Percentiles rank a stretch among this genome's conserved stretches.
Conservation (phyloP, 2,888 invertebrate species). For the Acronicta alni region DNA sequence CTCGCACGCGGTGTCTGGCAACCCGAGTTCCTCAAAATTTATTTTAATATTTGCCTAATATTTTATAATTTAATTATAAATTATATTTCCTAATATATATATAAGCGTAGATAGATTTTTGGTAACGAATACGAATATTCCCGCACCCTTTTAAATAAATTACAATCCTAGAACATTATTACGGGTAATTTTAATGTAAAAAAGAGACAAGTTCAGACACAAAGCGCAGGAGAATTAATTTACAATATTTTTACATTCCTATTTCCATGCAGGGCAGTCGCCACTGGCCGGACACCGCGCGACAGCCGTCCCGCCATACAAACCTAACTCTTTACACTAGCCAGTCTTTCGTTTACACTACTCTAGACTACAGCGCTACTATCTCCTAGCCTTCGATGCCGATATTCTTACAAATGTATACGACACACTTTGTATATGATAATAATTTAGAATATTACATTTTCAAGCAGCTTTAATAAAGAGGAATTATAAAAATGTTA, state of each 20-base stretch:
- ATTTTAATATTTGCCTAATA: slow-evolving; percentile 45
- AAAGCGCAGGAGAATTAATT: slow-evolving; percentile 7
- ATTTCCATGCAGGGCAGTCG: background rate
- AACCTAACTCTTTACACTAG: slow-evolving; percentile 80
- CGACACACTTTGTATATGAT: slow-evolving; percentile 3
- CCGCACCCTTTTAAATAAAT: slow-evolving; percentile 36
- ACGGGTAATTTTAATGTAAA: slow-evolving; percentile 22
- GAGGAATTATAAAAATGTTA: no score
- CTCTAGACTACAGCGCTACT: slow-evolving; percentile 70
- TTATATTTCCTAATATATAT: slow-evolving; percentile 52
- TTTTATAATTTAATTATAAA: slow-evolving; percentile 29
- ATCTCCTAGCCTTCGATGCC: slow-evolving; percentile 47
- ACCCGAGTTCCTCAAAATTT: slow-evolving; percentile 21
- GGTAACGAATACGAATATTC: slow-evolving; percentile 55
- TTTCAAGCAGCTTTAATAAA: background rate
- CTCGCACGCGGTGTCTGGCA: slow-evolving; percentile 50
- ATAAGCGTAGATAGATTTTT: slow-evolving; percentile 55
- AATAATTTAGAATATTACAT: background rate
- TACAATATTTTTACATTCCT: slow-evolving; percentile 7
- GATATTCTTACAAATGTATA: slow-evolving; percentile 10
- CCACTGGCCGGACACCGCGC: slow-evolving; percentile 25
- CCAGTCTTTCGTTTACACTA: slow-evolving; percentile 88
- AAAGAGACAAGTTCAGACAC: slow-evolving; percentile 22
- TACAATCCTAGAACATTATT: slow-evolving; percentile 32
- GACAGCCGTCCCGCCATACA: slow-evolving; percentile 50